phyloP scores from a whole-genome alignment of 1,140 invertebrate genomes.

The Pectinophora gossypiella region DNA sequence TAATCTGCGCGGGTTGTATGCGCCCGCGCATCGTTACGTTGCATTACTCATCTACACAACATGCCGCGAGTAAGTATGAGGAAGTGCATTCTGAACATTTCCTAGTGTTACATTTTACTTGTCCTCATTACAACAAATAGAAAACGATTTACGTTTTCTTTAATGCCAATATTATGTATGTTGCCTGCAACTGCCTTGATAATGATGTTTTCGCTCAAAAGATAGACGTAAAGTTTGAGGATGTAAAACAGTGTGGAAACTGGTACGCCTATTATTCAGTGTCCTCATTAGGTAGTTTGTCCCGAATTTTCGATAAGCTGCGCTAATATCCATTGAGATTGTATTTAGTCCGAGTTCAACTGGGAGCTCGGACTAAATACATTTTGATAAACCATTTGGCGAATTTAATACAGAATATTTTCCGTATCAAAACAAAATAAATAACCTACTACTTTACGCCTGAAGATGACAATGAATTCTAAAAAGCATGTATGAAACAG shows the following conservation, averaged over 20 bases:
- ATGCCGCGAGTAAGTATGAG: constrained; percentile 51
- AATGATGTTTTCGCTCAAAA: no score
- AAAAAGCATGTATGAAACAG: no score
- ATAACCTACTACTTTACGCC: no score
- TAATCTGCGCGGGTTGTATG: constrained; percentile 34
- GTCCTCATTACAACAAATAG: constrained; percentile 41
- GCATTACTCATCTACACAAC: constrained; percentile 40
- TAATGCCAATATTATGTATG: neutral
- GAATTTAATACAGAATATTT: no score
- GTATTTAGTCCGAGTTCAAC: constrained; percentile 33
- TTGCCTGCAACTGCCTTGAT: neutral
- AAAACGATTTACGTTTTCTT: neutral
- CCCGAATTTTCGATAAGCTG: constrained; percentile 32
- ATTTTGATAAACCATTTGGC: constrained; percentile 51
- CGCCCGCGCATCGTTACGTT: constrained; percentile 38
- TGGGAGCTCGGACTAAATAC: constrained; percentile 63
- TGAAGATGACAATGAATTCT: no score
- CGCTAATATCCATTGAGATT: constrained; percentile 32
- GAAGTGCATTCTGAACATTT: constrained; percentile 51
- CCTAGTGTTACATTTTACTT: constrained; percentile 62
- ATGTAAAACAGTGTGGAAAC: neutral
- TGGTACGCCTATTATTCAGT: no score
- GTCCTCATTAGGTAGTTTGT: constrained; percentile 27
- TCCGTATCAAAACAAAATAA: no score
- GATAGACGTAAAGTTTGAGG: neutral